Evolutionary conservation across 2,113 vertebrate genomes (phyloP).

Genomic region (Plecotus auritus): DNA sequence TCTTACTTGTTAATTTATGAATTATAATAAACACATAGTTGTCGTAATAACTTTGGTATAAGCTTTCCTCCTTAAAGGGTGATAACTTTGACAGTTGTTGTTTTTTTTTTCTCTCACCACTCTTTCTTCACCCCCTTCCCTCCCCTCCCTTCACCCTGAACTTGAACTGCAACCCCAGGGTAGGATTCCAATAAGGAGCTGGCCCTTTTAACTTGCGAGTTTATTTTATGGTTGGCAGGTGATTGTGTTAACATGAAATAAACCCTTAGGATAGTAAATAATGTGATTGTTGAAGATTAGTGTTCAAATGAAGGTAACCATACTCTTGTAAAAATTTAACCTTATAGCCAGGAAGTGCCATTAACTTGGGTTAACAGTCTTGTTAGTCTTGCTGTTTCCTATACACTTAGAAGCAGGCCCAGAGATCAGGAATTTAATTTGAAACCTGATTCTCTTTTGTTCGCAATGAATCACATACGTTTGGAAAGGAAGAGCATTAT

Average conservation of each 20-base stretch:
- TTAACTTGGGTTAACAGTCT: slow-evolving; percentile 7
- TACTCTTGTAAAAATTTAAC: slow-evolving; percentile 69
- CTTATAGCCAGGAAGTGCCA: slow-evolving; percentile 55
- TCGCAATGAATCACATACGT: slow-evolving; percentile 4
- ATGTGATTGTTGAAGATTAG: slow-evolving; percentile 66
- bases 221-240: slow-evolving; percentile 65
- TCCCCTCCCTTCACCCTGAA: neutral
- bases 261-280: slow-evolving; percentile 65
- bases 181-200: slow-evolving; percentile 38
- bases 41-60: neutral
- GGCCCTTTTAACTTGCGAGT: slow-evolving; percentile 6
- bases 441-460: slow-evolving; percentile 51
- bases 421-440: slow-evolving; percentile 44
- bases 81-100: neutral
- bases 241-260: slow-evolving; percentile 58
- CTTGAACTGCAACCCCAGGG: neutral
- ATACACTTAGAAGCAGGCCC: neutral
- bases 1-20: neutral
- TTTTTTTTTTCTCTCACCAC: neutral
- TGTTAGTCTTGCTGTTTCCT: slow-evolving; percentile 25
- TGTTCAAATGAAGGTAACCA: slow-evolving; percentile 64
- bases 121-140: neutral
- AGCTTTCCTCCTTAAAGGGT: neutral
- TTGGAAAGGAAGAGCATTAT: slow-evolving; percentile 46
- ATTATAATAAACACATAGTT: neutral